phyloP scores from a whole-genome alignment of 2,888 invertebrate genomes.

The Crossocerus cetratus region DNA sequence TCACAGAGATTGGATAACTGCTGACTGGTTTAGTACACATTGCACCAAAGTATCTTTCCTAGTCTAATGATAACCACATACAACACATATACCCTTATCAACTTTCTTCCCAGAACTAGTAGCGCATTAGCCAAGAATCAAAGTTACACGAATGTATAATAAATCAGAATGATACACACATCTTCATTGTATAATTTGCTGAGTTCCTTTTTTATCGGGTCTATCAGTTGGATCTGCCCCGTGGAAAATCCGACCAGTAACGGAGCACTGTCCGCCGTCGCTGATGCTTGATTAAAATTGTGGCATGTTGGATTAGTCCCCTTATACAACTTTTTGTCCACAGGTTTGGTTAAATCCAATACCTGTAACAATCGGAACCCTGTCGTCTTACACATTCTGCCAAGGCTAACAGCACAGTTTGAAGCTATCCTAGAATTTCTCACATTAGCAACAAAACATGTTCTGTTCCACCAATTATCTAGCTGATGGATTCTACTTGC shows the following conservation, averaged over 20 bases:
- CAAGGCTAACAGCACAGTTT: too few species aligned
- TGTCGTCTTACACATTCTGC: too few species aligned
- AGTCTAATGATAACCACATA: constrained; percentile 10
- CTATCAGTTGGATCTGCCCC: constrained; percentile 98
- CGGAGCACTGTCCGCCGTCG: constrained; percentile 90
- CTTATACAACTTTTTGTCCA: constrained; percentile 99
- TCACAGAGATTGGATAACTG: constrained; percentile 46
- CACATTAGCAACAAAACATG: too few species aligned
- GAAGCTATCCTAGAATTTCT: too few species aligned
- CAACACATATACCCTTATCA: constrained; percentile 2
- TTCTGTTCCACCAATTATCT: too few species aligned
- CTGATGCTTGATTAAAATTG: constrained; percentile 94
- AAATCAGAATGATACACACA: constrained; percentile 79
- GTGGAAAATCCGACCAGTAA: constrained; percentile 98
- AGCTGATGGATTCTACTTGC: too few species aligned
- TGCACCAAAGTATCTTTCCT: constrained; percentile 26
- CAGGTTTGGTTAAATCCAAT: constrained; percentile 95
- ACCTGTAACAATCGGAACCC: constrained; percentile 80
- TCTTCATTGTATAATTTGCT: constrained; percentile 99
- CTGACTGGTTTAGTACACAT: constrained; percentile 35
- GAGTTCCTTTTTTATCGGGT: constrained; percentile 97
- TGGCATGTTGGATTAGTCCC: constrained; percentile 99
- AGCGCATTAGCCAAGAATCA: too few species aligned
- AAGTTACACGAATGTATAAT: constrained; percentile 4
- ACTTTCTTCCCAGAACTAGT: constrained; percentile 9